These are phyloP conservation scores for Jordanella pulchra DNA, from an alignment of 2,797 vertebrate species.

Conservation along the genomic window DNA sequence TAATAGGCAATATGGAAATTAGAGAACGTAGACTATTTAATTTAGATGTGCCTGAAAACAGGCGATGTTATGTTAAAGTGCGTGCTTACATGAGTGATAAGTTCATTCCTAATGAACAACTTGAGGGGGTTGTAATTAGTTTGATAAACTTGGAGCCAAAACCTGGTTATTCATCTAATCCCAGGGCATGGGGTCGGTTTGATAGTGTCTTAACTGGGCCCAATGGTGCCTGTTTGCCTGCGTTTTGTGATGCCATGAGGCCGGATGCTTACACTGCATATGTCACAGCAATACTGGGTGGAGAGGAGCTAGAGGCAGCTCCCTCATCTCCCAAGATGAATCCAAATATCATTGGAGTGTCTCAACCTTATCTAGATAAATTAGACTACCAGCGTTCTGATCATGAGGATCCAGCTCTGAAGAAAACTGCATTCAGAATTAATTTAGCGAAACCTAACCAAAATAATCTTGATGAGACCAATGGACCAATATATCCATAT, in stretches of 20 bases:
- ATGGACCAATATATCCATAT: conserved; percentile 93
- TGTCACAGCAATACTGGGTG: conserved; percentile 89
- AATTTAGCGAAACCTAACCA: conserved; percentile 92
- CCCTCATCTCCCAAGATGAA: conserved; percentile 89
- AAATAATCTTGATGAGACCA: conserved; percentile 86
- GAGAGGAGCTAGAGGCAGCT: conserved; percentile 94
- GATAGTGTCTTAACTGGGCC: conserved; percentile 92
- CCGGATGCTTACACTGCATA: conserved; percentile 92
- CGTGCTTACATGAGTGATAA: conserved; percentile 94
- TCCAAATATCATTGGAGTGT: conserved; percentile 87
- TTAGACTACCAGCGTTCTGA: conserved; percentile 90
- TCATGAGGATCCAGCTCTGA: conserved; percentile 86
- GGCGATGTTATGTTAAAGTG: conserved; percentile 96
- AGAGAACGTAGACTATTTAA: conserved; percentile 95
- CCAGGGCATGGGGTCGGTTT: conserved; percentile 95
- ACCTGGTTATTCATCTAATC: conserved; percentile 89
- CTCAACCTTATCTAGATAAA: conserved; percentile 90
- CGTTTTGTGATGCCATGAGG: conserved; percentile 88
- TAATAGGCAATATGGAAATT: conserved; percentile 95
- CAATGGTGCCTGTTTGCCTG: conserved; percentile 94
- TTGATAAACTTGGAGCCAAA: conserved; percentile 94
- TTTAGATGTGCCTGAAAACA: conserved; percentile 93
- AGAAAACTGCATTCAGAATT: conserved; percentile 92
- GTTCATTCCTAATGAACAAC: conserved; percentile 87
- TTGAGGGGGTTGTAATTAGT: conserved; percentile 91